phyloP scores from a whole-genome alignment of 2,888 invertebrate species.

The Acleris cristana region DNA sequence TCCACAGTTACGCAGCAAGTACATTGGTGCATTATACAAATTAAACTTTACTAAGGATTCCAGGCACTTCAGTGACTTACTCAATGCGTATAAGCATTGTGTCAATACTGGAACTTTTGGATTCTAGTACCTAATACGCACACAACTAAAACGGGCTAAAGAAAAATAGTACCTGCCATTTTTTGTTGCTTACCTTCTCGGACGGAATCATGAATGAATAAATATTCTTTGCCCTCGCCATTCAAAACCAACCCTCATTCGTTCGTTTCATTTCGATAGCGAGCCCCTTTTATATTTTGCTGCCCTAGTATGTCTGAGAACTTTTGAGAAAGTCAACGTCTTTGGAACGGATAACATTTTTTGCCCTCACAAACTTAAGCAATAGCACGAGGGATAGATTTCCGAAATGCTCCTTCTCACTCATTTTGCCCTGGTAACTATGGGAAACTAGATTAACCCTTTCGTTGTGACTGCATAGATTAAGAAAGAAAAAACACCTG shows the following conservation, averaged over 20 bases:
- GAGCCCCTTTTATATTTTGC: slow-evolving; percentile 33
- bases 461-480: too few relatives aligned
- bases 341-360: slow-evolving; percentile 3
- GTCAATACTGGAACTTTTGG: too few relatives aligned
- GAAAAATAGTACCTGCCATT: background rate
- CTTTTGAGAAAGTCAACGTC: slow-evolving; percentile 37
- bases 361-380: background rate
- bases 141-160: too few relatives aligned
- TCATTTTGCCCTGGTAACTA: slow-evolving; percentile 2
- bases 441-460: background rate
- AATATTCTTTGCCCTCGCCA: background rate
- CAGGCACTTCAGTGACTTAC: too few relatives aligned
- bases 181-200: background rate
- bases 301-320: slow-evolving; percentile 41
- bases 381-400: too few relatives aligned
- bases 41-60: too few relatives aligned
- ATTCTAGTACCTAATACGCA: too few relatives aligned
- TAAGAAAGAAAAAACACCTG: too few relatives aligned
- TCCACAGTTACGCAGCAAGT: too few relatives aligned
- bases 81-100: too few relatives aligned
- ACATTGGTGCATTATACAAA: too few relatives aligned
- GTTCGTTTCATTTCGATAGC: background rate
- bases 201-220: background rate
- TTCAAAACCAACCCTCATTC: slow-evolving; percentile 5
- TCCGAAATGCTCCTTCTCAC: background rate